phyloP scores from a whole-genome alignment of 2,888 invertebrate species.

The Phortica magna region DNA sequence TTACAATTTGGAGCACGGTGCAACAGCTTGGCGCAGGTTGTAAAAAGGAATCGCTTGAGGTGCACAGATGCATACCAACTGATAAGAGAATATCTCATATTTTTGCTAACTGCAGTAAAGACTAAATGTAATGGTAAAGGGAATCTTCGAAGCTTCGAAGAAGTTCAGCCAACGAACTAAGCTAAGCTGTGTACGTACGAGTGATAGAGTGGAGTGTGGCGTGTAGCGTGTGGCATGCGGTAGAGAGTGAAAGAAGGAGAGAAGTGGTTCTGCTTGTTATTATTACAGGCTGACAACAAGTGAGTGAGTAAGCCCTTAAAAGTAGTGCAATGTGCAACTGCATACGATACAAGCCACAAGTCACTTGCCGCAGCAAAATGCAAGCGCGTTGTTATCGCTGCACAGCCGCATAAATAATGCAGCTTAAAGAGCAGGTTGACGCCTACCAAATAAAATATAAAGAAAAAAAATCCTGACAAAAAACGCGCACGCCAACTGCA shows the following conservation, averaged over 20 bases:
- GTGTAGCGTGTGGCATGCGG: not conserved
- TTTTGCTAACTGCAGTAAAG: conserved; percentile 54
- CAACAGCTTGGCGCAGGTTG: conserved; percentile 15
- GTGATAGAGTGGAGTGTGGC: not conserved
- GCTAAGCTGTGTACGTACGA: not conserved
- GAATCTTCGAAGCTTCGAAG: conserved; percentile 23
- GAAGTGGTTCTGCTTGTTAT: conserved; percentile 31
- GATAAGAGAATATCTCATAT: conserved; percentile 74
- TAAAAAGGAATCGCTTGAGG: conserved; percentile 69
- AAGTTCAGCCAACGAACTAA: not conserved
- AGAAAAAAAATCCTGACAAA: conserved; percentile 28
- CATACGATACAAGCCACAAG: conserved; percentile 17
- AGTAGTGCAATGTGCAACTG: conserved; percentile 69
- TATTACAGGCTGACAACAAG: conserved; percentile 46
- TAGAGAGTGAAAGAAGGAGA: no score
- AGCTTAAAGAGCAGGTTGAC: conserved; percentile 78
- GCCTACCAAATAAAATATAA: conserved; percentile 72
- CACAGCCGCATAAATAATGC: conserved; percentile 77
- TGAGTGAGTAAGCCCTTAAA: conserved; percentile 71
- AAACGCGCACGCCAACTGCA: conserved; percentile 1
- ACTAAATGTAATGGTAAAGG: conserved; percentile 27
- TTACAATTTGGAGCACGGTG: not conserved
- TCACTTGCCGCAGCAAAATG: conserved; percentile 42
- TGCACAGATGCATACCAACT: conserved; percentile 77
- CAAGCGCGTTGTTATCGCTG: conserved; percentile 75